Base-by-base conservation (phyloP, 2,888 invertebrate genomes). In the Tetrapedia diversipes region DNA sequence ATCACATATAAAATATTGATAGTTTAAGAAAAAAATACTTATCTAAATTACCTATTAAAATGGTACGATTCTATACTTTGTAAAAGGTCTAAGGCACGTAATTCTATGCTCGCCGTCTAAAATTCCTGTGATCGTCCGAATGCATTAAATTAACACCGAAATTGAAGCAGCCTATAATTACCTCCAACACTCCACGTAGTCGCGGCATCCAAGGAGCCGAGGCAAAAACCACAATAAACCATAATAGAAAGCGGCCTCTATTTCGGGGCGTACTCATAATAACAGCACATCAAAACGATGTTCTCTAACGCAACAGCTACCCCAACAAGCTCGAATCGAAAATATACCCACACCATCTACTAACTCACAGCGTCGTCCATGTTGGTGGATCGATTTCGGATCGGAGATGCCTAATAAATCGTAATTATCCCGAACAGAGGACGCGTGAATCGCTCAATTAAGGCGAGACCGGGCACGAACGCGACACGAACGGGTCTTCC, bases 361-460 rank as follows among this genome's bases (percentile, higher is more conserved):
- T 24, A 53, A 73, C 61, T 70, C 63, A 73, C 37, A 24, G 34
- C 22, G 16, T 47, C 22, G 14, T 0, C 39, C 3, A 3, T n/a
- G n/a, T n/a, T n/a, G n/a, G n/a, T 27, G 11, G 60, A 60, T 57
- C 61, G 24, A 16, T 14, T 34, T 34, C 11, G 7, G 27, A 8
- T 37, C 41, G 37, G 14, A 24, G n/a, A 32, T 27, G 7, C 37
- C 61, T 37, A 57, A n/a, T 76, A 66, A 76, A 73, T 76, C 27
- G 29, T 63, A 67, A 67, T 76, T 67, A 76, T 57, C 27, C 6
- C 29, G 2, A 19, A 1, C 10, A 8, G 14, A 6, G 49, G 22
- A 37, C 47, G 43, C 27, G 61, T 73, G 60, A 49, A 66, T 56
- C 47, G 43, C 51, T 76, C 66, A 65, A 66, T 76, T 56, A 76